Evolutionary conservation across 2,888 invertebrate species (phyloP), one percentile per base, ranked within the genome.

Genomic region (Trissolcus japonicus): DNA sequence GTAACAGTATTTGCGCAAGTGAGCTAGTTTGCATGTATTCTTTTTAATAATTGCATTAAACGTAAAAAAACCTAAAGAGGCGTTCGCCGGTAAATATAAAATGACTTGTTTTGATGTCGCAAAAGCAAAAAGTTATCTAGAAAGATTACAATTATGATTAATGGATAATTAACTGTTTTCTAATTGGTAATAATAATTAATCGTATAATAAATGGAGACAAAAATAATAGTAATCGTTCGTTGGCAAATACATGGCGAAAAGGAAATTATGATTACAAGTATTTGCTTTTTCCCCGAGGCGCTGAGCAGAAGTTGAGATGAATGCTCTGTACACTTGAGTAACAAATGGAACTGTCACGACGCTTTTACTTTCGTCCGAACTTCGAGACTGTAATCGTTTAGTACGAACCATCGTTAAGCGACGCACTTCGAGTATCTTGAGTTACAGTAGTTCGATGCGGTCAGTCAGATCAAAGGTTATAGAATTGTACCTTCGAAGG

Each of bases 211-310:
- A 79, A 67, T 63, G 78, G 59, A 80, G 60, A 76, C 79, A 79
- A 76, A 79, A 82, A 82, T 80, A 81, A 83, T 79, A 80, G 79
- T 74, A 67, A 87, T 87, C 85, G 82, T 88, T 88, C 86, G 87
- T 88, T 89, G 88, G 87, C 87, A 88, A 87, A 88, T 87, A 87
- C 87, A 88, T 88, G 88, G 88, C 88, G 86, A 86, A 86, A 87
- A 84, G 80, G 84, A 35, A 35, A 87, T 85, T 81, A 83, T 85
- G 83, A 86, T 86, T 87, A 87, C 82, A 83, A 84, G 76, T 80
- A 79, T 83, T 84, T 85, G 74, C 67, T 79, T 83, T 84, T 79
- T 84, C 83, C 79, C 75, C 75, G 87, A 88, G 88, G 88, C 88
- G 88, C 88, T 88, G 88, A 88, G 88, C 86, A 83, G 80, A 84